Conservation (phyloP, 1,140 invertebrate species). For the Tribolium madens region DNA sequence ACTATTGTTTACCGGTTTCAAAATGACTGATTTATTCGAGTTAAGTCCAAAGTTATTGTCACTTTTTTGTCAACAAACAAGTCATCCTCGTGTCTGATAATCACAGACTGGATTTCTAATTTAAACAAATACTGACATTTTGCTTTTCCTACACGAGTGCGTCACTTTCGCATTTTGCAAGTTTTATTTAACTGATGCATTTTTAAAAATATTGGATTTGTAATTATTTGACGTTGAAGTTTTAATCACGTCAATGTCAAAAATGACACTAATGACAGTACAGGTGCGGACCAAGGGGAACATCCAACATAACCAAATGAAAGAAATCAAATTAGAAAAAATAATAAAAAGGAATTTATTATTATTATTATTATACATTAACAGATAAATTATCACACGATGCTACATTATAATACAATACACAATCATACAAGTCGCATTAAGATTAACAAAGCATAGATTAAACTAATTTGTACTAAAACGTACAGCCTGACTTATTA, state of each 20-base stretch:
- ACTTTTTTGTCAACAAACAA: constrained; percentile 34
- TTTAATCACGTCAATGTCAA: not conserved
- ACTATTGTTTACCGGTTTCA: not conserved
- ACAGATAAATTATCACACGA: too few relatives aligned
- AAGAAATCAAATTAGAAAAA: too few relatives aligned
- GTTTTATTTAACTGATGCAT: not conserved
- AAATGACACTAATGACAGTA: not conserved
- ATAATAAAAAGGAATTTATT: too few relatives aligned
- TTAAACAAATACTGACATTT: not conserved
- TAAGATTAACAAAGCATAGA: not conserved
- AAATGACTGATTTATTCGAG: constrained; percentile 18
- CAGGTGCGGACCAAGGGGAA: too few relatives aligned
- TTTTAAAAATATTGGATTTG: not conserved
- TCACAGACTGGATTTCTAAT: not conserved
- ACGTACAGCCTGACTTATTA: constrained; percentile 28
- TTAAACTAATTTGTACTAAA: constrained; percentile 35
- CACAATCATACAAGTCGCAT: constrained; percentile 12
- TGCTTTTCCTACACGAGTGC: not conserved
- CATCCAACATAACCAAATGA: too few relatives aligned
- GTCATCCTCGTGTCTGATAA: not conserved
- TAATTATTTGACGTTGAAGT: not conserved
- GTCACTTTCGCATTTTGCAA: constrained; percentile 14
- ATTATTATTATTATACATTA: too few relatives aligned
- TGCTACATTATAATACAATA: constrained; percentile 9
- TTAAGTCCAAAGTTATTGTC: constrained; percentile 29